Conservation (phyloP, 2,113 vertebrate genomes). For the Pachycephala philippinensis region DNA sequence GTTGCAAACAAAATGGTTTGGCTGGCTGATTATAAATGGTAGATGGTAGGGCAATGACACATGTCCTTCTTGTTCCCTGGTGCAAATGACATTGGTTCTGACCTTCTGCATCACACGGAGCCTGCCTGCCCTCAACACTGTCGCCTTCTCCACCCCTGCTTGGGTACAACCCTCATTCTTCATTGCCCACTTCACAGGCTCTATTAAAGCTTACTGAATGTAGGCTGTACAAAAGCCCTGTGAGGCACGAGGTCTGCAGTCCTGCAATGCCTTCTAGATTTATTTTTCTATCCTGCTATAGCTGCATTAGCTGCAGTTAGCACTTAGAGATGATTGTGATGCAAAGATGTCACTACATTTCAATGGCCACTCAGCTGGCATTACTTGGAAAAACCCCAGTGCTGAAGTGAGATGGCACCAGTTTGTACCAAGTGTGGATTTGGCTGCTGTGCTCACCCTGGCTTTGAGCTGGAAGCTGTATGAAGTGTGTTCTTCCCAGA, state of each 20-base stretch:
- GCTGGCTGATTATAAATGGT: neutral
- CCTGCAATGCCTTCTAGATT: neutral
- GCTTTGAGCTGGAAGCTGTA: neutral
- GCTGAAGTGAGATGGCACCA: neutral
- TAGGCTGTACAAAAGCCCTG: neutral
- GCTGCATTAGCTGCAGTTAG: neutral
- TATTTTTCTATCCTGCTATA: neutral
- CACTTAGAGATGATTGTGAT: neutral
- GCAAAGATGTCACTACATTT: neutral
- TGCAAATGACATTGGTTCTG: neutral
- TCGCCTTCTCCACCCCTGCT: neutral
- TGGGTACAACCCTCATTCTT: neutral
- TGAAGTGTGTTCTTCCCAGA: neutral
- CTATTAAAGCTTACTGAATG: neutral
- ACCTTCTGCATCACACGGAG: neutral
- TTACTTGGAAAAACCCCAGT: neutral
- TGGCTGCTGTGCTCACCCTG: neutral
- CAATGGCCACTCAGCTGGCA: neutral
- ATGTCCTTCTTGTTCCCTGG: neutral
- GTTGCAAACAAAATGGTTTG: neutral
- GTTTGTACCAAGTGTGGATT: neutral
- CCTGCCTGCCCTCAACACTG: neutral
- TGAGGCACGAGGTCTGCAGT: neutral
- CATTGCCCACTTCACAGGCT: neutral
- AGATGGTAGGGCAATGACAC: neutral